phyloP scores from a whole-genome alignment of 1,140 invertebrate species.

The Drosophila triauraria region DNA sequence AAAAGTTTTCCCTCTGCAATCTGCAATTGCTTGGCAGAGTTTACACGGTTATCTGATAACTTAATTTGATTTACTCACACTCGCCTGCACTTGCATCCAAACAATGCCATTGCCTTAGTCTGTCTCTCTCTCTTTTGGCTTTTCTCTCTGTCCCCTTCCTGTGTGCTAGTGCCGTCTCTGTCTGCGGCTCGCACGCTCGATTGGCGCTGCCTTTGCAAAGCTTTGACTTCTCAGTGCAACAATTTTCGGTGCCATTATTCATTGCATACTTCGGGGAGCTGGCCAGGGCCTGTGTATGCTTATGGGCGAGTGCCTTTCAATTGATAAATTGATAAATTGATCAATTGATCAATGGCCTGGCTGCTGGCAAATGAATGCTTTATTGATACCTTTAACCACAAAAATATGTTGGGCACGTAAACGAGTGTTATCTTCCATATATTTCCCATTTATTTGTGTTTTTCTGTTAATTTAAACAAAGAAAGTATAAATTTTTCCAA shows the following conservation, averaged over 20 bases:
- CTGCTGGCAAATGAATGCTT: conserved; percentile 11
- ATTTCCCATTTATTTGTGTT: not conserved
- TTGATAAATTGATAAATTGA: conserved; percentile 51
- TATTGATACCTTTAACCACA: conserved; percentile 1
- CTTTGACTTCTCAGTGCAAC: conserved; percentile 32
- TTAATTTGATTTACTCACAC: conserved; percentile 75
- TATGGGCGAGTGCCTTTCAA: not conserved
- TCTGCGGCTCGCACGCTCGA: conserved; percentile 67
- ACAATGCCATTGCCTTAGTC: conserved; percentile 33
- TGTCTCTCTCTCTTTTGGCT: not conserved
- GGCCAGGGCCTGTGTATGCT: not conserved
- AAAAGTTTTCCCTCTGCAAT: conserved; percentile 12
- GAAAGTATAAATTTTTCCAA: not conserved
- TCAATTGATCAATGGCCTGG: conserved; percentile 54
- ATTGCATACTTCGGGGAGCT: conserved; percentile 66
- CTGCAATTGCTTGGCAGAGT: conserved; percentile 47
- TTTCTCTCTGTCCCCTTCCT: not conserved
- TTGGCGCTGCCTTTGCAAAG: conserved; percentile 35
- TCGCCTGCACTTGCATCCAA: conserved; percentile 41
- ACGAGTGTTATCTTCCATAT: not conserved
- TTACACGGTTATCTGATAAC: conserved; percentile 71
- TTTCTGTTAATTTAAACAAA: not conserved
- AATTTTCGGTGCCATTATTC: conserved; percentile 67
- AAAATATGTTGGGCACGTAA: not conserved
- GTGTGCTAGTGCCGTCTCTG: not conserved